These are phyloP conservation scores for Euglossa dilemma DNA, from an alignment of 1,140 invertebrate genomes.

Conservation along the genomic window DNA sequence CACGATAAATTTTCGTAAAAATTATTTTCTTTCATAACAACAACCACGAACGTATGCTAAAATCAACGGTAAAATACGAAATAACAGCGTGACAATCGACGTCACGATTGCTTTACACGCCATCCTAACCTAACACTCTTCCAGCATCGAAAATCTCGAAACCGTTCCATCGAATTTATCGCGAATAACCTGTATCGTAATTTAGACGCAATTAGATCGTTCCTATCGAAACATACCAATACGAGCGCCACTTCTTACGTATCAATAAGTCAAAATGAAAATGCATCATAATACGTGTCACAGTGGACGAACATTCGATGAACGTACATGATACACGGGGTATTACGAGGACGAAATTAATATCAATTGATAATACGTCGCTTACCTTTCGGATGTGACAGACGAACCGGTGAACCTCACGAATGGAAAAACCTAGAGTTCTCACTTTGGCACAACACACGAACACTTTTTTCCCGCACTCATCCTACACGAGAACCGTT, in stretches of 20 bases:
- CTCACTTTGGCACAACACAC: constrained; percentile 48
- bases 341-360: not conserved
- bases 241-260: not conserved
- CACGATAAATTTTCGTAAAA: too few relatives aligned
- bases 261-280: not conserved
- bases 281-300: not conserved
- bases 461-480: constrained; percentile 20
- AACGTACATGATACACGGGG: fast-evolving
- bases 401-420: constrained; percentile 4
- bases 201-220: not conserved
- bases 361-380: not conserved
- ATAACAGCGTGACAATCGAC: not conserved
- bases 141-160: not conserved
- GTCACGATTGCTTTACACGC: not conserved
- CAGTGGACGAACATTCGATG: not conserved
- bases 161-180: not conserved
- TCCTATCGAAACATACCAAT: not conserved
- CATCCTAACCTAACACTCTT: not conserved
- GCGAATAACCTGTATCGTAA: too few relatives aligned
- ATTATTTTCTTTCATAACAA: too few relatives aligned
- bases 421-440: not conserved
- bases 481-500: constrained; percentile 23
- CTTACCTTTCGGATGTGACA: constrained; percentile 17
- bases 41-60: not conserved
- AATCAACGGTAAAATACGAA: not conserved